Evolutionary conservation across 2,797 vertebrate species (phyloP).

Genomic region (Gallinago stenura): DNA sequence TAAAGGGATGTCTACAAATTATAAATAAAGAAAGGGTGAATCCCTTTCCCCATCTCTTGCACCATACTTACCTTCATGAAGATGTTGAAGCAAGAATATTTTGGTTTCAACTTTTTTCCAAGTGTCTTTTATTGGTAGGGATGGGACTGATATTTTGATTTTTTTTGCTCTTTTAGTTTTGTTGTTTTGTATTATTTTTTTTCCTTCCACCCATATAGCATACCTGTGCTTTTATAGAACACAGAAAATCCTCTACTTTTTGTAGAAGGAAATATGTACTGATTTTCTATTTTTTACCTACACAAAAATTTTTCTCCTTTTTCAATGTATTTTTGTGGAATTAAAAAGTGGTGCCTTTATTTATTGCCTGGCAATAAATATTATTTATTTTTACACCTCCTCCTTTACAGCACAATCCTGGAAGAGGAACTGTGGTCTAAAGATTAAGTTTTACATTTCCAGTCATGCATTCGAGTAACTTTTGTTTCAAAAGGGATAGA

Average conservation of each 20-base stretch:
- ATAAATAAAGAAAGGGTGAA: neutral
- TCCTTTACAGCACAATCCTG: conserved; percentile 56
- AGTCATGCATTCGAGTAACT: neutral
- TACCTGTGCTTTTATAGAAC: neutral
- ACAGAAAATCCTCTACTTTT: neutral
- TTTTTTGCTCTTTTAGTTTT: neutral
- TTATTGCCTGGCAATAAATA: neutral
- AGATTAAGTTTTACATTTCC: conserved; percentile 49
- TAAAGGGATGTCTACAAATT: neutral
- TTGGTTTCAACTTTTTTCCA: conserved; percentile 27
- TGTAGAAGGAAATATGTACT: neutral
- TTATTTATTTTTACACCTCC: conserved; percentile 32
- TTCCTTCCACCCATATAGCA: neutral
- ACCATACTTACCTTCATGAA: neutral
- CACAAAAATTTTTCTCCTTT: neutral
- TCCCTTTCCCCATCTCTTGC: neutral
- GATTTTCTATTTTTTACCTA: neutral
- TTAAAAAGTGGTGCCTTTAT: conserved; percentile 34
- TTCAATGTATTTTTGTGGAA: neutral
- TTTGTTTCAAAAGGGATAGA: conserved; percentile 25
- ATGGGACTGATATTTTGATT: neutral
- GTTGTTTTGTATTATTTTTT: neutral
- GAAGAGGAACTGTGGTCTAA: conserved; percentile 60
- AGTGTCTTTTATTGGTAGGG: conserved; percentile 21
- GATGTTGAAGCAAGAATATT: neutral